These are phyloP conservation scores for Heliornis fulica DNA, from an alignment of 2,113 vertebrate species.

Conservation along the genomic window DNA sequence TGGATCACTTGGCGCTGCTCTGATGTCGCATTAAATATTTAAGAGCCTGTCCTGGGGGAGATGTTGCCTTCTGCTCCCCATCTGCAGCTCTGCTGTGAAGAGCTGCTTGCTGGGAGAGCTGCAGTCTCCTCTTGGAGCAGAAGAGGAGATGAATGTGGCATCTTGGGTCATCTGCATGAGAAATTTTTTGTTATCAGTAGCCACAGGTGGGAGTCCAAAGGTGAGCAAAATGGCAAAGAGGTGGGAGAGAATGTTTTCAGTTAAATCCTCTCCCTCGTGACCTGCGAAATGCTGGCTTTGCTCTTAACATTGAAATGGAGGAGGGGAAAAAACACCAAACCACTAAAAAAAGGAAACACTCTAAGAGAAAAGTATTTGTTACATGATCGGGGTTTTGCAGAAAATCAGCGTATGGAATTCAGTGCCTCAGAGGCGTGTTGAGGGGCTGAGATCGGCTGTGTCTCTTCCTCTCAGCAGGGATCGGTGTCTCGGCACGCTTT, in stretches of 20 bases:
- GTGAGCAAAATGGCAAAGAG: background rate
- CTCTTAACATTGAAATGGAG: fast-evolving
- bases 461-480: fast-evolving
- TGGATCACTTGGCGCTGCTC: background rate
- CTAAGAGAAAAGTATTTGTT: background rate
- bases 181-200: background rate
- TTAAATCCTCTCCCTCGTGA: background rate
- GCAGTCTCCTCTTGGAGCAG: background rate
- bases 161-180: background rate
- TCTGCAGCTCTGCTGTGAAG: background rate
- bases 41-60: background rate
- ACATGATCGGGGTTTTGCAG: background rate
- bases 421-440: background rate
- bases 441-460: background rate
- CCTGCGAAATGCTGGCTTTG: background rate
- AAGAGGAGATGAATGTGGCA: background rate
- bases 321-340: too few relatives aligned
- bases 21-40: background rate
- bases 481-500: fast-evolving
- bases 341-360: too few relatives aligned
- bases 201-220: background rate
- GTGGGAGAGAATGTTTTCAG: background rate
- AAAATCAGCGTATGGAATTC: fast-evolving
- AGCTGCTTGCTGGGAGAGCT: background rate
- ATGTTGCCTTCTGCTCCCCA: constrained; percentile 34